Evolutionary conservation across 2,797 vertebrate species (phyloP).

Genomic region (Synaphobranchus kaupii): DNA sequence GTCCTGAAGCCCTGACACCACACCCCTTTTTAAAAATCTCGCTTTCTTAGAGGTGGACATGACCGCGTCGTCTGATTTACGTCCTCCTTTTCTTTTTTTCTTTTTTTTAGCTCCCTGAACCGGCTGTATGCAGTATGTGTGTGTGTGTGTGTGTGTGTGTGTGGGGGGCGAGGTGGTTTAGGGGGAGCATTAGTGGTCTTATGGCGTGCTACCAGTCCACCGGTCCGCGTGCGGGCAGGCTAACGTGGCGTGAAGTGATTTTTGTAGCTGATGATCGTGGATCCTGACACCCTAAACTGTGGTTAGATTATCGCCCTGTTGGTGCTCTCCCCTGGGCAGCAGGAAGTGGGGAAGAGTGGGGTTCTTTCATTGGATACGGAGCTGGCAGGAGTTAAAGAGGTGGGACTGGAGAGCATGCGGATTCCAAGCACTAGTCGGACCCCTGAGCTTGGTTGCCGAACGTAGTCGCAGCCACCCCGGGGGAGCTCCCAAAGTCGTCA

Average conservation of each 20-base stretch:
- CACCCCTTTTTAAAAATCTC: neutral
- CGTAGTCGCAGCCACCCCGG: neutral
- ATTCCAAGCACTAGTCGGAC: neutral
- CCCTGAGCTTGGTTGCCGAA: neutral
- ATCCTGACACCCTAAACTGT: neutral
- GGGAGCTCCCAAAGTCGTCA: constrained; percentile 3
- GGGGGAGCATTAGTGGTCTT: constrained; percentile 11
- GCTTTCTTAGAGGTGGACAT: neutral
- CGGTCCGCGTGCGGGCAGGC: neutral
- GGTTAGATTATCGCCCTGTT: neutral
- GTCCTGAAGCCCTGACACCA: neutral
- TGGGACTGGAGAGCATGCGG: neutral
- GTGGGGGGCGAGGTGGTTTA: neutral
- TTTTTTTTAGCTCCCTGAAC: constrained; percentile 10
- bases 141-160: too few relatives aligned
- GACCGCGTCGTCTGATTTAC: neutral
- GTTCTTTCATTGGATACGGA: neutral
- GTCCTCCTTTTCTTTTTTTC: neutral
- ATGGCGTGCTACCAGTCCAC: neutral
- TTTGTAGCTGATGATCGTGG: neutral
- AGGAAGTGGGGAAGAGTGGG: neutral
- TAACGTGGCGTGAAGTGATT: neutral
- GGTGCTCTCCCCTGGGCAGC: constrained; percentile 6
- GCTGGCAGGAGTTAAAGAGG: neutral
- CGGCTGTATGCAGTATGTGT: too few relatives aligned